Evolutionary conservation across 2,113 vertebrate species (phyloP), one percentile per base, ranked within the genome.

Genomic region (Coryphaenoides rupestris): DNA sequence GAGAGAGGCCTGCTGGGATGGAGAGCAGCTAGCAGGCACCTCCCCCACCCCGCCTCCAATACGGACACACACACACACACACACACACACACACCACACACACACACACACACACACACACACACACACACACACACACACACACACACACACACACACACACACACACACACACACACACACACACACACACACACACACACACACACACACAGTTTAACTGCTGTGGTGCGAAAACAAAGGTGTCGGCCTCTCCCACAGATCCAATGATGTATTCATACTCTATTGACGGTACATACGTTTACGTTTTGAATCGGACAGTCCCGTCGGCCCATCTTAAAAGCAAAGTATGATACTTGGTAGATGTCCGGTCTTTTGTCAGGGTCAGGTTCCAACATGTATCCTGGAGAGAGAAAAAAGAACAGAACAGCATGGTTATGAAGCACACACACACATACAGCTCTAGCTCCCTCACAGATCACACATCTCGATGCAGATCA

Each of bases 351-450:
- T 64, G 97, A 98, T 66, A 98, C 93, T 78, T 96, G 96, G 87
- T 98, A 98, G 84, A 99, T 96, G 84, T 99, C 96, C 6, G 97
- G 97, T 74, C 97, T 94, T 75, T 90, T 91, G 60, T 98, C 96
- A 16, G 96, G 93, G 75, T 98, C 96, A 78, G 94, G 96, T 76
- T 99, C 97, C 74, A 99, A 91, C 94, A 98, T 99, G 72, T 98
- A 99, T 66, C 97, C 97, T 96, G 33, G 33, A 40, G 33, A 26
- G 24, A 6, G 24, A 12, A 40, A 6, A 12, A 12, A 40, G 33
- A 55, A 12, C 15, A 68, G 52, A 70, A 47, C 4, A 54, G 33
- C 24, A 59, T 10, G 40, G 10, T 15, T 22, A 73, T 4, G 40
- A 10, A 6, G 46, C 12, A 2, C 67, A 7, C 60, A 55, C 56